Percentiles rank a stretch among this genome's conserved stretches.
phyloP scores from a whole-genome alignment of 1,140 invertebrate genomes.

The Odontomachus brunneus region DNA sequence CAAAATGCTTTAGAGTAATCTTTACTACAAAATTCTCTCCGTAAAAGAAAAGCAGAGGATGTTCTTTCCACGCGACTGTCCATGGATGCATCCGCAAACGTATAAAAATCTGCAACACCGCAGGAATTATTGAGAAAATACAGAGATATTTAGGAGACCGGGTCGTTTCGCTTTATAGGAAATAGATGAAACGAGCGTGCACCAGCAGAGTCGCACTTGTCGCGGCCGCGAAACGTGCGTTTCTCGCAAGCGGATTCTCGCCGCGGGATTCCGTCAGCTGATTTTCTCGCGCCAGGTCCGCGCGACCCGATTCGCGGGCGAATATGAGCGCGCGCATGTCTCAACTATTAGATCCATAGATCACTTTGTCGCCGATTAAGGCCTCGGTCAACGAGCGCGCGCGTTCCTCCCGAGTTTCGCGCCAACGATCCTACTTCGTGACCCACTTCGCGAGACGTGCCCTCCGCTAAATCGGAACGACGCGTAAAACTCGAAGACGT shows the following conservation, averaged over 20 bases:
- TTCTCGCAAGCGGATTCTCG: neutral
- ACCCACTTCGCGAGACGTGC: slow-evolving; percentile 47
- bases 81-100: too few species aligned
- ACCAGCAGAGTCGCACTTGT: neutral
- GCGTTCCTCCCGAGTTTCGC: slow-evolving; percentile 24
- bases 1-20: too few species aligned
- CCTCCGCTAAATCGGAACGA: neutral
- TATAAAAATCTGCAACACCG: too few species aligned
- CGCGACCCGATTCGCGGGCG: slow-evolving; percentile 35
- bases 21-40: too few species aligned
- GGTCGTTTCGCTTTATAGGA: too few species aligned
- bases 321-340: slow-evolving; percentile 39
- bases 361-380: slow-evolving; percentile 57
- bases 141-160: too few species aligned
- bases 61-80: too few species aligned
- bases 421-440: slow-evolving; percentile 46
- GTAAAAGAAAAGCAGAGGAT: too few species aligned
- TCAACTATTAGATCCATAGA: slow-evolving; percentile 45
- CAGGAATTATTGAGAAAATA: too few species aligned
- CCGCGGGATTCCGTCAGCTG: neutral
- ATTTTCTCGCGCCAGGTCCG: slow-evolving; percentile 27
- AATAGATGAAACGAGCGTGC: too few species aligned
- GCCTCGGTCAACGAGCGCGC: slow-evolving; percentile 43
- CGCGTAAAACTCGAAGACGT: slow-evolving; percentile 52
- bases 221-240: neutral